These are phyloP conservation scores for Ptyas mucosa DNA, from an alignment of 2,113 vertebrate species.

Conservation along the genomic window DNA sequence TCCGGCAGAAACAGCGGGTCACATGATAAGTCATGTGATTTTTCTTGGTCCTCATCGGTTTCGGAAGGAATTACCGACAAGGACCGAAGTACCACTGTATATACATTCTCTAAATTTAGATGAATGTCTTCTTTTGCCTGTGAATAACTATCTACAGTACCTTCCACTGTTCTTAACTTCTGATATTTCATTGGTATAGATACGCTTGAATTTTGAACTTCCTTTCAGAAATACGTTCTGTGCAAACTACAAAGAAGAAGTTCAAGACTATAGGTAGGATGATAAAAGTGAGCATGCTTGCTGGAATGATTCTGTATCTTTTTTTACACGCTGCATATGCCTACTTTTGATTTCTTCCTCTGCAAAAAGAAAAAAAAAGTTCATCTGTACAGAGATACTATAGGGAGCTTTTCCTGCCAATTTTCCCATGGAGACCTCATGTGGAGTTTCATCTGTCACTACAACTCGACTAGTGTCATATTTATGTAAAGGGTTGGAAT, in stretches of 20 bases:
- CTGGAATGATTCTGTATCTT: neutral
- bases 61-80: neutral
- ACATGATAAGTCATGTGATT: neutral
- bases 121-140: neutral
- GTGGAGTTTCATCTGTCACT: constrained; percentile 45
- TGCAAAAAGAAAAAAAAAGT: neutral
- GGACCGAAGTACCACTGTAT: neutral
- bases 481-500: constrained; percentile 45
- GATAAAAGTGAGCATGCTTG: neutral
- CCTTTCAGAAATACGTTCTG: neutral
- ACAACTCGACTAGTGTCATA: constrained; percentile 30
- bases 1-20: neutral
- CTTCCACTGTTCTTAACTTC: neutral
- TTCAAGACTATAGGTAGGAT: neutral
- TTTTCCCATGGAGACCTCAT: constrained; percentile 45
- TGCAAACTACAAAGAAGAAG: neutral
- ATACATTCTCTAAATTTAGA: neutral
- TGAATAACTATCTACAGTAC: neutral
- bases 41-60: neutral
- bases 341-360: constrained; percentile 1
- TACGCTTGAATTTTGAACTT: neutral
- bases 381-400: constrained; percentile 29
- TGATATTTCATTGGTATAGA: neutral
- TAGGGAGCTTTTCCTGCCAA: constrained; percentile 22
- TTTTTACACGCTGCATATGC: neutral